Evolutionary conservation across 2,113 vertebrate genomes (phyloP).

Genomic region (Brachypteracias leptosomus): DNA sequence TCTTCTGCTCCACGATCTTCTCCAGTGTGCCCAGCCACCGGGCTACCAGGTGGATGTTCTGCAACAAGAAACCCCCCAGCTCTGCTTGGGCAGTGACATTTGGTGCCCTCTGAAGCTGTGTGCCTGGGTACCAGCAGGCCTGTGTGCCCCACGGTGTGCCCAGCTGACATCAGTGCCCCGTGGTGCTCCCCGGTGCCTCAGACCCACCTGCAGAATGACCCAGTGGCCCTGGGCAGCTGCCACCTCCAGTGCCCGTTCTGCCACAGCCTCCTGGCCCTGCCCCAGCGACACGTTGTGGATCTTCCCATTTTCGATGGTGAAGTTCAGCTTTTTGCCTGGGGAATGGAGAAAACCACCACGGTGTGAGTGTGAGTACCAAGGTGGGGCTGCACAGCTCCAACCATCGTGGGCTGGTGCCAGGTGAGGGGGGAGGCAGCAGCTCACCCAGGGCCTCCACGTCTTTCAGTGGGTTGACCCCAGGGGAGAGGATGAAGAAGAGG

Average conservation of each 20-base stretch:
- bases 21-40: slow-evolving; percentile 75
- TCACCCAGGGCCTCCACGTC: slow-evolving; percentile 76
- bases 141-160: fast-evolving
- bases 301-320: slow-evolving; percentile 76
- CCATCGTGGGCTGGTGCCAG: fast-evolving
- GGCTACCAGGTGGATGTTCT: slow-evolving; percentile 81
- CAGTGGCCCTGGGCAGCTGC: slow-evolving; percentile 73
- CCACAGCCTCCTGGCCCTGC: slow-evolving; percentile 77
- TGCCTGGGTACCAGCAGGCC: fast-evolving
- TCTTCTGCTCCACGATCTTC: slow-evolving; percentile 70
- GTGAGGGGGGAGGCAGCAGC: background rate
- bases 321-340: slow-evolving; percentile 72
- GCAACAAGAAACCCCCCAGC: background rate
- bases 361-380: fast-evolving
- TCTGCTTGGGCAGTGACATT: background rate
- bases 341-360: fast-evolving
- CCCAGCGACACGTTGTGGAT: slow-evolving; percentile 79
- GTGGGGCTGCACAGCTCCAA: too few species aligned
- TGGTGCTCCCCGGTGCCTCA: too few species aligned
- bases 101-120: background rate
- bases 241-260: slow-evolving; percentile 67
- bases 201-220: slow-evolving; percentile 81
- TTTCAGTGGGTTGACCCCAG: slow-evolving; percentile 73
- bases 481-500: slow-evolving; percentile 80
- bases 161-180: background rate